Evolutionary conservation across 2,888 invertebrate genomes (phyloP).

Genomic region (Smittia aterrima): DNA sequence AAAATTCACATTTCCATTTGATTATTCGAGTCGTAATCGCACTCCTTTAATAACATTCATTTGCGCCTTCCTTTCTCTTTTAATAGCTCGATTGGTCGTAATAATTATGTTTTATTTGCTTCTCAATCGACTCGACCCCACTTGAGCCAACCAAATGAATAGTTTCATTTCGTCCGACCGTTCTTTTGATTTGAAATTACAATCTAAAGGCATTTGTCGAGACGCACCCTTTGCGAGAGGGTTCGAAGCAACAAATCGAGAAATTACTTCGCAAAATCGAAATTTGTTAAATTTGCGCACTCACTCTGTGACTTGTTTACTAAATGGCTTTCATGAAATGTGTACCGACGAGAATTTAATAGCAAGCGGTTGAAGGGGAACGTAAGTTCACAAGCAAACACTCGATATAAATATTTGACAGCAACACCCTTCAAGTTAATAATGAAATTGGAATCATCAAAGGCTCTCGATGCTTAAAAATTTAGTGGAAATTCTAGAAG

Average conservation of each 20-base stretch:
- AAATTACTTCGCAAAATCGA: background rate
- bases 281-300: conserved; percentile 20
- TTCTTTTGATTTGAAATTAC: background rate
- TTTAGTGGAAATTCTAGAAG: too few species aligned
- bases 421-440: too few species aligned
- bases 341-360: background rate
- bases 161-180: background rate
- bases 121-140: background rate
- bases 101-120: conserved; percentile 15
- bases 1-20: too few species aligned
- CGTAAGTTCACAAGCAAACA: too few species aligned
- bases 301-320: conserved; percentile 22
- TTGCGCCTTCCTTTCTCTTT: background rate
- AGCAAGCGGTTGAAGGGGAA: background rate
- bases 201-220: too few species aligned
- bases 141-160: background rate
- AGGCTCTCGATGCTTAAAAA: too few species aligned
- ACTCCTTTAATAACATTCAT: background rate
- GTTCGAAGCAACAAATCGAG: too few species aligned
- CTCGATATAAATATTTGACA: too few species aligned
- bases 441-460: too few species aligned
- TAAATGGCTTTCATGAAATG: conserved; percentile 19
- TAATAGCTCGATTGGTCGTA: background rate
- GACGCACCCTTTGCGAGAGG: too few species aligned
- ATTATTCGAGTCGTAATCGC: too few species aligned